These are phyloP conservation scores for Lydus trimaculatus DNA, from an alignment of 2,888 invertebrate genomes.

Conservation along the genomic window DNA sequence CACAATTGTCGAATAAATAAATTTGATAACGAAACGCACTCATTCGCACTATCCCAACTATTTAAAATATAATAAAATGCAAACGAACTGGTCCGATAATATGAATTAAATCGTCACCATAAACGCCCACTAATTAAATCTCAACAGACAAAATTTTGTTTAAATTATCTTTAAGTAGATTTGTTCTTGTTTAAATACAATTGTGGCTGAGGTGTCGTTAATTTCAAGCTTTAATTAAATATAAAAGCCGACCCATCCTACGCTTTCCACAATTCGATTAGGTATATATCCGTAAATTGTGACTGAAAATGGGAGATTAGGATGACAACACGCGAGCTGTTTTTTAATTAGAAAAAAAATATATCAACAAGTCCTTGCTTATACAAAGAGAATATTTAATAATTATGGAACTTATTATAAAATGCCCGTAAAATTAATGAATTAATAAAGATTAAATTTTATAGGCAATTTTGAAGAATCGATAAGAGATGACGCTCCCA, in stretches of 20 bases:
- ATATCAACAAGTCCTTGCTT: conserved; percentile 18
- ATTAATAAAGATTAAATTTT: conserved; percentile 31
- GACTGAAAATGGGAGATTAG: conserved; percentile 25
- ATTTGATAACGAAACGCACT: conserved; percentile 28
- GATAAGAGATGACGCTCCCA: neutral
- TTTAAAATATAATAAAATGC: conserved; percentile 41
- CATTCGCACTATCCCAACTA: conserved; percentile 38
- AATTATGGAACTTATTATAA: conserved; percentile 32
- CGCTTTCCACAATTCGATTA: conserved; percentile 22
- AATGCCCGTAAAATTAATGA: conserved; percentile 29
- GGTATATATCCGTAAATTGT: conserved; percentile 18
- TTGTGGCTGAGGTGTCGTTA: neutral
- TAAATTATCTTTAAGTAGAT: neutral
- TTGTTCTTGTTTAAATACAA: neutral
- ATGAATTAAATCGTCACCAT: conserved; percentile 39
- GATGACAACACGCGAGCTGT: conserved; percentile 25
- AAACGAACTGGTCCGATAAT: conserved; percentile 35
- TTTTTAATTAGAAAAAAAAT: conserved; percentile 27
- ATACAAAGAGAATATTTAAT: too few species aligned
- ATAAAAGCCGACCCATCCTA: conserved; percentile 21
- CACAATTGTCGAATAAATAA: conserved; percentile 21
- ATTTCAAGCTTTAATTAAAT: conserved; percentile 28
- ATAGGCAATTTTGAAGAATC: conserved; percentile 12
- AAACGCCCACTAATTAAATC: conserved; percentile 40
- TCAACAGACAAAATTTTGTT: neutral